A percentile compares a stretch with the other conserved stretches of the same genome.
Conservation (phyloP, 2,888 invertebrate genomes). For the Merodon equestris region DNA sequence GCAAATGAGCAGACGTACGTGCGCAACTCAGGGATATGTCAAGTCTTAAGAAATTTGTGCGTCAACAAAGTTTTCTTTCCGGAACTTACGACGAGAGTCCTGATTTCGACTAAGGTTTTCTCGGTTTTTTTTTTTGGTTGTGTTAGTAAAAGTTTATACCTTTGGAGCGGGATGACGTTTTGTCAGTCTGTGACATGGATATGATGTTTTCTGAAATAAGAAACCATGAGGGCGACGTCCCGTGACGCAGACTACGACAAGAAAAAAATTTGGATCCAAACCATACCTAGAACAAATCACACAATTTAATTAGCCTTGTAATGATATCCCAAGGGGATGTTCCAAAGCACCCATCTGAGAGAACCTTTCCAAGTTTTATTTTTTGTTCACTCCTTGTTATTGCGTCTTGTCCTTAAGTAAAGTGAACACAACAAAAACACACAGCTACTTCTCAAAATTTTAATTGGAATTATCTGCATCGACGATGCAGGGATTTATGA, state of each 20-base stretch:
- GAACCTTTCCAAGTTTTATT: slow-evolving; percentile 6
- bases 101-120: background rate
- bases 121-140: slow-evolving; percentile 1
- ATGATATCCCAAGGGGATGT: slow-evolving; percentile 58
- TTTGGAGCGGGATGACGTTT: slow-evolving; percentile 34
- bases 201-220: slow-evolving; percentile 32
- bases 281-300: slow-evolving; percentile 57
- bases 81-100: background rate
- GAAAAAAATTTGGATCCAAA: slow-evolving; percentile 17
- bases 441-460: slow-evolving; percentile 7
- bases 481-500: slow-evolving; percentile 57
- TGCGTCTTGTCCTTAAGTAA: background rate
- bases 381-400: slow-evolving; percentile 7
- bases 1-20: background rate
- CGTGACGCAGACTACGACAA: background rate
- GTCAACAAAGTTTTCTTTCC: slow-evolving; percentile 36
- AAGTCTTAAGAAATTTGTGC: slow-evolving; percentile 28
- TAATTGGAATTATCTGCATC: slow-evolving; percentile 52
- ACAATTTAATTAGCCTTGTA: slow-evolving; percentile 65
- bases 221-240: background rate
- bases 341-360: slow-evolving; percentile 4
- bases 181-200: slow-evolving; percentile 59
- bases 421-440: too few species aligned
- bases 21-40: slow-evolving; percentile 20
- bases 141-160: slow-evolving; percentile 6